Evolutionary conservation across 2,113 vertebrate genomes (phyloP), one percentile per base, ranked within the genome.

Genomic region (Phoenicopterus ruber): DNA sequence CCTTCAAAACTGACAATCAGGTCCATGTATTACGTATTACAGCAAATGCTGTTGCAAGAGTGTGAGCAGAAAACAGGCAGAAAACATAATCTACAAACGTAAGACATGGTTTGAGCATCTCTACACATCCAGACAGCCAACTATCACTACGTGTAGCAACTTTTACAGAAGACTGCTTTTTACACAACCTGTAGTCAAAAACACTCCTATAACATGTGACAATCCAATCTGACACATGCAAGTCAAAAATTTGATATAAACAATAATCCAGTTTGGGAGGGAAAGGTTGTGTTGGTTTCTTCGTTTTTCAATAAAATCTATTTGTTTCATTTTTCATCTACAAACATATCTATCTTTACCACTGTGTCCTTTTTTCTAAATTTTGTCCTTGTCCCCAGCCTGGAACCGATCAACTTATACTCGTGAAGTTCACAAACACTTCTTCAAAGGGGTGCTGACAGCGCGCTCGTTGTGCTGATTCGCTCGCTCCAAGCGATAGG

Each of bases 391-490:
- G 24, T 19, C 10, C 12, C 44, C 42, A 97, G 36, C 22, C 42
- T 71, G 91, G 77, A 77, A 86, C 10, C 7, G 1, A 86, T 62
- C 34, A 59, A 82, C 9, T 88, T 83, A 31, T 13, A 46, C 36
- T 89, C 54, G 86, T 82, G 40, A 79, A 93, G 90, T 71, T 92
- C 90, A 93, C 61, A 82, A 91, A 71, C 61, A 61, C 57, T 67
- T 94, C 92, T 90, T 94, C 50, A 73, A 78, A 96, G 71, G 59
- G 34, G 54, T 94, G 82, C 80, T 96, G 94, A 97, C 83, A 93
- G 66, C 17, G 22, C 4, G 5, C 40, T 34, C 74, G 52, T 61
- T 80, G 18, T 61, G 40, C 85, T 85, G 86, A 88, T 87, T 73
- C 13, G 25, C 47, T 96, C 2, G 2, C 70, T 82, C 13, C 24